phyloP scores from a whole-genome alignment of 2,113 vertebrate species.

The Ascaphus truei region DNA sequence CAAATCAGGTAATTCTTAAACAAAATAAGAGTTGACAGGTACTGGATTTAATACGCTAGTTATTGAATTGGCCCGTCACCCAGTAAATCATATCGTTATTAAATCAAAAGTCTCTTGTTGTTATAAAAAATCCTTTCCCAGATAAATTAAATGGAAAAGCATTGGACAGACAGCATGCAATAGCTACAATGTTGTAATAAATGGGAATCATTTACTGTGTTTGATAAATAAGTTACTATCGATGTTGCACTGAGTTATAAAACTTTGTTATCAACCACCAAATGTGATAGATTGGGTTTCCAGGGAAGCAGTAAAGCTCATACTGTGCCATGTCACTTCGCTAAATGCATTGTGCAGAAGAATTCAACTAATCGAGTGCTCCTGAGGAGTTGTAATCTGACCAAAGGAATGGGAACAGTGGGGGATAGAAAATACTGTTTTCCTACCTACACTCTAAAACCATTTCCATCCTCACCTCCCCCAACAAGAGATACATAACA shows the following conservation, averaged over 20 bases:
- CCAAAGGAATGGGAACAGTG: not conserved
- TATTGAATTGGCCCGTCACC: slow-evolving; percentile 40
- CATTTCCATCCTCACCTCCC: not conserved
- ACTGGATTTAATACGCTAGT: slow-evolving; percentile 40
- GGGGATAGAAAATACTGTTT: not conserved
- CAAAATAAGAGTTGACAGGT: slow-evolving; percentile 43
- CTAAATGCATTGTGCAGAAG: not conserved
- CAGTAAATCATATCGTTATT: slow-evolving; percentile 44
- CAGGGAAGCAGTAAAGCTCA: too few relatives aligned
- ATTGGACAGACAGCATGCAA: too few relatives aligned
- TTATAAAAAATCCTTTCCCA: too few relatives aligned
- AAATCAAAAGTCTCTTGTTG: not conserved
- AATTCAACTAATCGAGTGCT: not conserved
- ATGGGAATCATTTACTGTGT: too few relatives aligned
- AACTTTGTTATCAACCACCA: too few relatives aligned
- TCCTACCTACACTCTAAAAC: not conserved
- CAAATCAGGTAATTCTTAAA: slow-evolving; percentile 38
- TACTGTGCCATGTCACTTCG: not conserved
- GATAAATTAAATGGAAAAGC: too few relatives aligned
- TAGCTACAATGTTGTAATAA: too few relatives aligned
- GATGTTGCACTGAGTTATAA: too few relatives aligned
- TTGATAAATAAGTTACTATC: too few relatives aligned
- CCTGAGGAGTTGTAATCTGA: not conserved
- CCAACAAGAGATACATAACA: slow-evolving; percentile 2
- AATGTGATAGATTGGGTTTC: too few relatives aligned